Evolutionary conservation across 2,113 vertebrate genomes (phyloP).

Genomic region (Tachysurus vachellii): DNA sequence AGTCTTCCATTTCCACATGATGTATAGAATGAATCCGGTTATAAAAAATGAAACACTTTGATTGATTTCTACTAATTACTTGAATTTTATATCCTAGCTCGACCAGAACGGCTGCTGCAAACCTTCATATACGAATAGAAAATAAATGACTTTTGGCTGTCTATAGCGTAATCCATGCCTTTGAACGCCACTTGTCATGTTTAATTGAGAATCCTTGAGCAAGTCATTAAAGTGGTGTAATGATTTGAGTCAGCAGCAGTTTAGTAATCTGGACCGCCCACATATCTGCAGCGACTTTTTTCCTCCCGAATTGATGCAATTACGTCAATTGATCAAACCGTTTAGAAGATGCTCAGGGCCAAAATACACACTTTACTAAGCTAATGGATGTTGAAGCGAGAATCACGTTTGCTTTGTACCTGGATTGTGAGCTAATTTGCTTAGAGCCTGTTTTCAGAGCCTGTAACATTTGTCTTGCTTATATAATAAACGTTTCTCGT

Average conservation of each 20-base stretch:
- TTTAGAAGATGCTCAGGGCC: slow-evolving; percentile 44
- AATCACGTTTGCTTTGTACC: slow-evolving; percentile 18
- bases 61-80: background rate
- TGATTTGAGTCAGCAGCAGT: slow-evolving; percentile 47
- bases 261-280: slow-evolving; percentile 26
- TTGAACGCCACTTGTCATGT: slow-evolving; percentile 53
- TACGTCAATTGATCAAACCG: slow-evolving; percentile 54
- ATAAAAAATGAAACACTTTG: background rate
- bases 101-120: background rate
- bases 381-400: slow-evolving; percentile 24
- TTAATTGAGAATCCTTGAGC: slow-evolving; percentile 50
- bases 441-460: slow-evolving; percentile 8
- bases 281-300: slow-evolving; percentile 34
- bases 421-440: slow-evolving; percentile 6
- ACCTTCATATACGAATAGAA: slow-evolving; percentile 26
- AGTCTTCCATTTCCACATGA: background rate
- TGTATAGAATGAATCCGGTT: background rate
- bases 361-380: slow-evolving; percentile 18
- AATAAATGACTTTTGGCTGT: slow-evolving; percentile 32
- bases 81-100: background rate
- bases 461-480: background rate
- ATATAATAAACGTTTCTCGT: slow-evolving; percentile 16
- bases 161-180: slow-evolving; percentile 26
- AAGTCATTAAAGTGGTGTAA: slow-evolving; percentile 44
- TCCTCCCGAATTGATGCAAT: slow-evolving; percentile 49